Conservation (phyloP, 2,888 invertebrate genomes). For the Aphidius colemani region DNA sequence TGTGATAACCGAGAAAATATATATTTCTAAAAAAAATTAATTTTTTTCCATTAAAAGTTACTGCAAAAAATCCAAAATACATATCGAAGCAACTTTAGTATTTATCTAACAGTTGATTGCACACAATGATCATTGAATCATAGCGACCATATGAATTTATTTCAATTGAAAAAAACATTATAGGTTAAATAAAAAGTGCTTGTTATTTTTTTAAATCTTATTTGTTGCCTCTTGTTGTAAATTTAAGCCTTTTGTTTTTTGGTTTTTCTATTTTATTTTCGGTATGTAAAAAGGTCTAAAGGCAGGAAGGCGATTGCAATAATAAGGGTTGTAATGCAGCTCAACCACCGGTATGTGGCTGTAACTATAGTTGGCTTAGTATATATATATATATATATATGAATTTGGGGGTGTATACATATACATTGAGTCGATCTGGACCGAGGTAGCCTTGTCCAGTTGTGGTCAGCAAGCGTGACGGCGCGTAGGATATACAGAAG, state of each 20-base stretch:
- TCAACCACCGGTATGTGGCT: slow-evolving; percentile 30
- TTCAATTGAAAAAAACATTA: no score
- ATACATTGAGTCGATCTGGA: slow-evolving; percentile 34
- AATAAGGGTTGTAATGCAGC: slow-evolving; percentile 39
- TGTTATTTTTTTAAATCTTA: no score
- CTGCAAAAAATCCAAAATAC: no score
- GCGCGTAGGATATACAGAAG: slow-evolving; percentile 43
- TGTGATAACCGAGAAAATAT: no score
- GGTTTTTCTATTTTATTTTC: slow-evolving; percentile 1
- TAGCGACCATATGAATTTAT: no score
- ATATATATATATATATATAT: slow-evolving; percentile 21
- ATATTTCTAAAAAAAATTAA: no score
- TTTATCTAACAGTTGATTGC: no score
- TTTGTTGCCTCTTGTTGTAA: no score
- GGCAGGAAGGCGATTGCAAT: slow-evolving; percentile 34
- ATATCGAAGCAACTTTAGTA: no score
- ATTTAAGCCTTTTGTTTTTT: not conserved
- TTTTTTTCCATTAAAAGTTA: no score
- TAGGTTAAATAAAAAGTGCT: no score
- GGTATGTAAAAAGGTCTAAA: not conserved
- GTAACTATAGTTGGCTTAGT: slow-evolving; percentile 26
- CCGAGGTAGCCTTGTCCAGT: slow-evolving; percentile 49
- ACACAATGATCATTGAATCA: no score
- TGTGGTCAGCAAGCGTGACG: slow-evolving; percentile 59
- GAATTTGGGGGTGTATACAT: slow-evolving; percentile 28